These are phyloP conservation scores for Molanna angustata DNA, from an alignment of 2,888 invertebrate genomes.

Conservation along the genomic window DNA sequence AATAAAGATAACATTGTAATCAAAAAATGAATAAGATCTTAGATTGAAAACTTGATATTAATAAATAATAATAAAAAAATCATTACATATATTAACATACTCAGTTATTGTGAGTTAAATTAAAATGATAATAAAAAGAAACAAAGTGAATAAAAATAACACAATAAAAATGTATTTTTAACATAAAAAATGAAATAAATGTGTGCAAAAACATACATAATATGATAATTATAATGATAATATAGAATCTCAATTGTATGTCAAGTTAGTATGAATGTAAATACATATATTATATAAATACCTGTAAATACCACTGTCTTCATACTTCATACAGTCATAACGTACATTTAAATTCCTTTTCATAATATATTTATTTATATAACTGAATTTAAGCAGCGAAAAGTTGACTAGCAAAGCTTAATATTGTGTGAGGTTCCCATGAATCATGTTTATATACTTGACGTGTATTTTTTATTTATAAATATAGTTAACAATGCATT, in stretches of 20 bases:
- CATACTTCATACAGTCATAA: too few relatives aligned
- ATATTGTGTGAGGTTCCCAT: constrained; percentile 25
- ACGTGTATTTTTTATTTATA: constrained; percentile 9
- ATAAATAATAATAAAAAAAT: constrained; percentile 30
- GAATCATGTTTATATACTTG: too few relatives aligned
- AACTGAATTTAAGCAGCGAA: constrained; percentile 32
- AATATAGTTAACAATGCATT: constrained; percentile 22
- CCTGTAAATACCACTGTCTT: too few relatives aligned
- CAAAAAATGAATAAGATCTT: constrained; percentile 29
- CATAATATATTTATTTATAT: too few relatives aligned
- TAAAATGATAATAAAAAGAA: constrained; percentile 20
- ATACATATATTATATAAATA: too few relatives aligned
- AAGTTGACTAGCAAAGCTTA: constrained; percentile 33
- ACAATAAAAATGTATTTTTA: too few relatives aligned
- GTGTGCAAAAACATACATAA: too few relatives aligned
- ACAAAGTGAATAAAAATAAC: constrained; percentile 19
- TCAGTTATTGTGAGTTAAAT: constrained; percentile 29
- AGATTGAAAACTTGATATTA: constrained; percentile 26
- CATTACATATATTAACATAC: constrained; percentile 27
- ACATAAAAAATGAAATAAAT: constrained; percentile 22
- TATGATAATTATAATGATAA: not conserved
- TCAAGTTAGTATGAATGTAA: too few relatives aligned
- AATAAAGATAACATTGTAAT: constrained; percentile 32
- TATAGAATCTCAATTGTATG: constrained; percentile 9
- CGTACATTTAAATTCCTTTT: too few relatives aligned